Evolutionary conservation across 2,797 vertebrate species (phyloP).

Genomic region (Anguilla pacifica): DNA sequence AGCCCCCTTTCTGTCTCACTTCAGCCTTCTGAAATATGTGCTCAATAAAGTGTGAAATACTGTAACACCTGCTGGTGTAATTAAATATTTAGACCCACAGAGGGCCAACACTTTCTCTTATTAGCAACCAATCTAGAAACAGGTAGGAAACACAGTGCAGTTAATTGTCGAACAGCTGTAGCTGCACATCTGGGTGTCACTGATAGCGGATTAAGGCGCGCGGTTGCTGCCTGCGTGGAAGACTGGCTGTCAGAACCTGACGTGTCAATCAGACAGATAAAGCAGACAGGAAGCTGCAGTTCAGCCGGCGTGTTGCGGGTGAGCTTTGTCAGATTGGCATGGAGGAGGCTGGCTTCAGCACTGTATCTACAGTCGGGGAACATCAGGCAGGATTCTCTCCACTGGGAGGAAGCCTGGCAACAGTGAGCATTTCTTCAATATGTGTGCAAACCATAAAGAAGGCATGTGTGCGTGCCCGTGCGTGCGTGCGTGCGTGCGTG

Average conservation of each 20-base stretch:
- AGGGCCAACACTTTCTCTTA: slow-evolving; percentile 55
- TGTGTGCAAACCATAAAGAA: not conserved
- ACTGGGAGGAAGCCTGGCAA: slow-evolving; percentile 1
- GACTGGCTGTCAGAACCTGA: slow-evolving; percentile 35
- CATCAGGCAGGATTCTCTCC: slow-evolving; percentile 12
- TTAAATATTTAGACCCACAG: slow-evolving; percentile 70
- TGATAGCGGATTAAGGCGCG: slow-evolving; percentile 63
- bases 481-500: not conserved
- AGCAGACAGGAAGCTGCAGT: slow-evolving; percentile 14
- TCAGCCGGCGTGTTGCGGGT: slow-evolving; percentile 15
- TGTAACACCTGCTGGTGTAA: slow-evolving; percentile 63
- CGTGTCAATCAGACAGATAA: slow-evolving; percentile 42
- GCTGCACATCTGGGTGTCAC: slow-evolving; percentile 73
- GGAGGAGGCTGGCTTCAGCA: slow-evolving; percentile 3
- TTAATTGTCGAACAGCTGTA: slow-evolving; percentile 72
- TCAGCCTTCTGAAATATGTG: slow-evolving; percentile 57
- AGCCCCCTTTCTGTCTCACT: slow-evolving; percentile 25
- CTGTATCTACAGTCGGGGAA: not conserved
- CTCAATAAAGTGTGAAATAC: slow-evolving; percentile 56
- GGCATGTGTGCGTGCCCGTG: not conserved
- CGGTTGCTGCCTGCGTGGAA: slow-evolving; percentile 8
- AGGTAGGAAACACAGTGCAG: slow-evolving; percentile 57
- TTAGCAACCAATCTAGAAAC: slow-evolving; percentile 62
- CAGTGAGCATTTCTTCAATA: slow-evolving; percentile 14
- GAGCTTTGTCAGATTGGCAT: slow-evolving; percentile 14